Evolutionary conservation across 92 coral and sea anemone genomes (phyloP), one percentile per base, ranked within the genome.

Genomic region (Bergia puertoricense): DNA sequence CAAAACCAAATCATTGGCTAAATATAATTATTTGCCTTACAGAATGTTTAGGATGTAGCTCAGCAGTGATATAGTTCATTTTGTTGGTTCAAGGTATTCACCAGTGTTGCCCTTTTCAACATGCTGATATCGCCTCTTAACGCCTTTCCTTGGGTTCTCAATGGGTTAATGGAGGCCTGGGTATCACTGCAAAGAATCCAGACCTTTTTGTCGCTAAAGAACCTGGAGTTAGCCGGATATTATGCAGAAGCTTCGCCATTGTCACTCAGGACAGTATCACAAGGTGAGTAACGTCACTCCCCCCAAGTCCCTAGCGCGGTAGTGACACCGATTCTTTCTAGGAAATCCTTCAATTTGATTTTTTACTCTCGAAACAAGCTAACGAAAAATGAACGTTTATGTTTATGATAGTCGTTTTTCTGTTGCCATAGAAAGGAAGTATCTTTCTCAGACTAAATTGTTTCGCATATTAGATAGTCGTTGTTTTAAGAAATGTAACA

Each of bases 111-210:
- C 1, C 71, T 97, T 79, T 97, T 97, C 89, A 95, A 97, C 92
- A 97, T 97, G 99, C 93, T 97, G 1, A 97, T 97, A 69, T 91
- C 98, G 23, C 99, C 99, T 0, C 92, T 97, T 38, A 97, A 97
- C 89, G 99, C 98, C 45, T 97, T 97, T 77, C 99, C 98, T 6
- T 95, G 99, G 99, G 98, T 97, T 3, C 79, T 97, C 43, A 97
- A 97, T 90, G 99, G 99, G 44, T 84, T 97, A 89, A 93, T 97
- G 90, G 99, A 97, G 85, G 99, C 99, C 82, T 97, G 99, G 99
- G 98, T 97, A 13, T 97, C 99, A 50, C 90, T 97, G 38, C 89
- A 97, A 76, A 94, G 99, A 57, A 77, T 97, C 72, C 98, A 97
- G 88, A 94, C 95, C 77, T 97, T 97, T 77, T 89, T 97, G 77